Conservation (phyloP, 2,113 vertebrate species). For the Hemiprocne comata region DNA sequence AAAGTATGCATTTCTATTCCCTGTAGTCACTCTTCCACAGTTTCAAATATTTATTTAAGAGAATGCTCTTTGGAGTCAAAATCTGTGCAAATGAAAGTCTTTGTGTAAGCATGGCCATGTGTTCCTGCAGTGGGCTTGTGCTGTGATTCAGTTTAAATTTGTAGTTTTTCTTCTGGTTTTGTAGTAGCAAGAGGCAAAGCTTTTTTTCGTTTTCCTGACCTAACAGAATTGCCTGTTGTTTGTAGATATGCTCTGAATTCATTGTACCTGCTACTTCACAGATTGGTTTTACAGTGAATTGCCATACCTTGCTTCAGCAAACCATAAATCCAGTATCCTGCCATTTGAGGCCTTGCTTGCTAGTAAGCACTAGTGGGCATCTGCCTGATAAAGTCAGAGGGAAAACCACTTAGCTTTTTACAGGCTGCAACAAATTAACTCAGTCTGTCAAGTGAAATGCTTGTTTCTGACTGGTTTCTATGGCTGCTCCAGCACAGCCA, state of each 20-base stretch:
- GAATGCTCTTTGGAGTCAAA: background rate
- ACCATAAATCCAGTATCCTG: background rate
- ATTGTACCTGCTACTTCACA: background rate
- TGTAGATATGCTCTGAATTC: background rate
- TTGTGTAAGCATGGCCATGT: background rate
- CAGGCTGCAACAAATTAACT: background rate
- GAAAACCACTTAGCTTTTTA: background rate
- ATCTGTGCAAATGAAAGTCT: background rate
- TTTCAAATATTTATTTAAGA: background rate
- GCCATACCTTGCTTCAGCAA: background rate
- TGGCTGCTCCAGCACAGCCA: background rate
- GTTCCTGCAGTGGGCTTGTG: background rate
- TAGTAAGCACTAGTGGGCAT: background rate
- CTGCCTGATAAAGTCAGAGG: background rate
- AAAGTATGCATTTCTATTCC: background rate
- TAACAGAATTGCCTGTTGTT: background rate
- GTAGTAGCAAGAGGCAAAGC: background rate
- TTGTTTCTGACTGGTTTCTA: background rate
- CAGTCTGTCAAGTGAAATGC: background rate
- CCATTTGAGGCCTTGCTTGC: background rate
- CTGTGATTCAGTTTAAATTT: background rate
- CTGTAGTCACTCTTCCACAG: background rate
- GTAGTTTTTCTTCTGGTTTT: background rate
- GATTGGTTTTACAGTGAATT: background rate
- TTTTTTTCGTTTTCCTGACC: background rate